Conservation (phyloP, 2,113 vertebrate species). For the Patagioenas fasciata region DNA sequence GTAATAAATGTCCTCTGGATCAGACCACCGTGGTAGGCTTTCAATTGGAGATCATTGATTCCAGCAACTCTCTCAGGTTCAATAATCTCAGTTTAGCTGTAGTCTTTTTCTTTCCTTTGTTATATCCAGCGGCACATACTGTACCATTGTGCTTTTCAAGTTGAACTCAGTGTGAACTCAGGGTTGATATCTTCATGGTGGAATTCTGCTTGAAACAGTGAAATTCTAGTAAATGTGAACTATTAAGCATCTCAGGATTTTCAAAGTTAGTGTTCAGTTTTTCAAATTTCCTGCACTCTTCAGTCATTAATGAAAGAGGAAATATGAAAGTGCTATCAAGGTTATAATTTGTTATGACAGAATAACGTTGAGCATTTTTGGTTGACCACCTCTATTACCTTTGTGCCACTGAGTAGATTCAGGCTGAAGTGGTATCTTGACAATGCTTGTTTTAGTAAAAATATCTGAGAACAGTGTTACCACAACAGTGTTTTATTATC, state of each 20-base stretch:
- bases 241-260: not conserved
- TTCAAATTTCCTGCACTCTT: not conserved
- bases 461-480: not conserved
- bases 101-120: constrained; percentile 27
- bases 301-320: not conserved
- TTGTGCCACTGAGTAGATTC: not conserved
- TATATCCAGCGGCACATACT: constrained; percentile 14
- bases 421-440: not conserved
- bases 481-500: not conserved
- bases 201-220: constrained; percentile 17
- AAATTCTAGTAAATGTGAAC: not conserved
- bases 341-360: not conserved
- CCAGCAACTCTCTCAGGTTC: constrained; percentile 6
- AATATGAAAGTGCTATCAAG: not conserved
- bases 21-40: not conserved
- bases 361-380: rapidly evolving
- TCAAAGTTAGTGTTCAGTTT: not conserved
- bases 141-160: not conserved
- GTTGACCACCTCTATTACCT: not conserved
- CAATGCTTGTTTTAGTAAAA: not conserved
- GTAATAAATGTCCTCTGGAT: constrained; percentile 37
- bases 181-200: not conserved
- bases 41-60: constrained; percentile 9
- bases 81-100: constrained; percentile 37
- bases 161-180: constrained; percentile 6